phyloP scores from a whole-genome alignment of 2,888 invertebrate genomes.

The Pyrrhia umbra region DNA sequence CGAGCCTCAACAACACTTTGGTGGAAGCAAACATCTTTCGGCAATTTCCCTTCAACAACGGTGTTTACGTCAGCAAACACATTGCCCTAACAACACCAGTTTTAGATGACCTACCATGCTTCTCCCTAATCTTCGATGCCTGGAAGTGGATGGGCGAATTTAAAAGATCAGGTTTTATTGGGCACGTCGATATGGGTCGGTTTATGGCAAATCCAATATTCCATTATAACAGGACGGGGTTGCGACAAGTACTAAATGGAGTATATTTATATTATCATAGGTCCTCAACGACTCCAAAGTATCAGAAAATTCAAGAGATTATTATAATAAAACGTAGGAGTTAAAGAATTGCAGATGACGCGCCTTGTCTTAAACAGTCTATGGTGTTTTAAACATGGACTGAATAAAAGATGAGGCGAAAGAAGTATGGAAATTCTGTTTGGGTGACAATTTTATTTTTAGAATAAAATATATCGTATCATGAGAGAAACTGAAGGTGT shows the following conservation, averaged over 20 bases:
- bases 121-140: conserved; percentile 40
- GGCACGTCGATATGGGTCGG: conserved; percentile 71
- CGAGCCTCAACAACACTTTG: conserved; percentile 70
- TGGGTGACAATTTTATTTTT: conserved; percentile 43
- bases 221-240: conserved; percentile 80
- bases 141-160: conserved; percentile 59
- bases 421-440: conserved; percentile 55
- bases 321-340: conserved; percentile 60
- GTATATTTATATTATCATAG: conserved; percentile 68
- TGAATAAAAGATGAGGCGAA: conserved; percentile 69
- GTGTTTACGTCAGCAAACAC: conserved; percentile 80
- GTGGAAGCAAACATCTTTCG: conserved; percentile 78
- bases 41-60: conserved; percentile 74
- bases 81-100: conserved; percentile 67
- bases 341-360: conserved; percentile 61
- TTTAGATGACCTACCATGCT: conserved; percentile 62
- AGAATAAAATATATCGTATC: conserved; percentile 29
- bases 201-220: conserved; percentile 86
- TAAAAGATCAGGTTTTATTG: conserved; percentile 78
- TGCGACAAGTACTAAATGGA: conserved; percentile 77
- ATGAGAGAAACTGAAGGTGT: conserved; percentile 22
- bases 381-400: conserved; percentile 60
- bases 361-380: conserved; percentile 65
- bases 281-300: conserved; percentile 64
- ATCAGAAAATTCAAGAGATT: conserved; percentile 61